Conservation (phyloP, 1,140 invertebrate species). For the Arctopsyche grandis region DNA sequence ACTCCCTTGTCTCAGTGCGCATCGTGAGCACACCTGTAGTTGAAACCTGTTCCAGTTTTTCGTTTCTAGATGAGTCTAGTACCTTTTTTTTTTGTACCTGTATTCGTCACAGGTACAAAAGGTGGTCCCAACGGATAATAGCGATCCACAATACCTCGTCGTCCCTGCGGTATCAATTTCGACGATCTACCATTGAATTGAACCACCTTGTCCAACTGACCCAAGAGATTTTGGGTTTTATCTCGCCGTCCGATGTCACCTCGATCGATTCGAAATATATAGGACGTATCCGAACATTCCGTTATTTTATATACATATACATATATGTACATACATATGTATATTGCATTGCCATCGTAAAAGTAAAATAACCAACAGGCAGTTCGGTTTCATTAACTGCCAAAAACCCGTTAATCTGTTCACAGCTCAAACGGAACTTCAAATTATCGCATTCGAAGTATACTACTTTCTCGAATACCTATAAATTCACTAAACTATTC, state of each 20-base stretch:
- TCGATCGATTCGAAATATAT: too few relatives aligned
- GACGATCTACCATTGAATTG: too few relatives aligned
- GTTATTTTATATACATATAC: background rate
- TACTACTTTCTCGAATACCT: background rate
- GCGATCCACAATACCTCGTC: background rate
- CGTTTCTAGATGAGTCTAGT: slow-evolving; percentile 39
- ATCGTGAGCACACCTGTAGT: slow-evolving; percentile 7
- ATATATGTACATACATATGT: background rate
- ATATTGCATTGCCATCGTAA: background rate
- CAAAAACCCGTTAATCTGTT: slow-evolving; percentile 20
- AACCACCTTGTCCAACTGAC: background rate
- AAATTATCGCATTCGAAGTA: background rate
- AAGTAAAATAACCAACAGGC: slow-evolving; percentile 16
- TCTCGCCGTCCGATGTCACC: background rate
- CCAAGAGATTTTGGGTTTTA: background rate
- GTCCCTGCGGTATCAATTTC: too few relatives aligned
- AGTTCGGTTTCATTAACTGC: slow-evolving; percentile 29
- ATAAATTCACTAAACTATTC: too few relatives aligned
- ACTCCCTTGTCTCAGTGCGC: background rate
- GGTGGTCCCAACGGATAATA: slow-evolving; percentile 10
- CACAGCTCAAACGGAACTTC: background rate
- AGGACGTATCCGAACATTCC: background rate
- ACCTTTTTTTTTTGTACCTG: slow-evolving; percentile 34
- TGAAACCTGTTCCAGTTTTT: slow-evolving; percentile 50
- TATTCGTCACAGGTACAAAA: slow-evolving; percentile 17